Base-by-base conservation (phyloP, 2,888 invertebrate genomes). In the Drosophila incognita region DNA sequence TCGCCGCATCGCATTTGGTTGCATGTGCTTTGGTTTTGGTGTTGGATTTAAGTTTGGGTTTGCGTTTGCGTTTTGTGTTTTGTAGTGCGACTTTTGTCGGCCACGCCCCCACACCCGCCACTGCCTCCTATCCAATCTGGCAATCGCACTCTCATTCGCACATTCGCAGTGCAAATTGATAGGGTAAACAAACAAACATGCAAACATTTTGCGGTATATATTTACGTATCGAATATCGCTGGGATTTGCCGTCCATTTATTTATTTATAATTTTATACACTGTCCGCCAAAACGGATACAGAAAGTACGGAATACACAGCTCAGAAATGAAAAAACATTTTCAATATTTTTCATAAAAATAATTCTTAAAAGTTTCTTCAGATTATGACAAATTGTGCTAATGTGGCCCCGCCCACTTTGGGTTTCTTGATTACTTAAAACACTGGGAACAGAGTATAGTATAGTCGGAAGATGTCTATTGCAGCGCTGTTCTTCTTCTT, bases 131-230 rank as follows among this genome's bases (percentile, higher is more conserved):
- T 48, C 42, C 51, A 42, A 53, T 36, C 46, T 48, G 52, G 36
- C 76, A 38, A 49, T 72, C 69, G 57, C 56, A 61, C 72, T 52
- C 54, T 42, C 53, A 46, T 53, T 60, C 58, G 71, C 70, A 56
- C 66, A 72, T 77, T 77, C 61, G 48, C 81, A 73, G 66, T 82
- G 88, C 70, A 82, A 84, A 85, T 73, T 88, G 81, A 86, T 89
- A 89, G 81, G 83, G 65, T 89, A 75, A 78, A 78, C 24, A 56
- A 56, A 56, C 56, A 56, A 80, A 79, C 68, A 83, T 56, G 81
- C 88, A 89, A 87, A 86, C 88, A 82, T 74, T 84, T 74, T 72
- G 74, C 69, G 69, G 74, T 72, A 85, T 78, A 71, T 68, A 87
- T 78, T 85, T 80, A 71, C 75, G 74, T 83, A 85, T 85, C 73